phyloP scores from a whole-genome alignment of 2,797 vertebrate genomes.

The Falco biarmicus region DNA sequence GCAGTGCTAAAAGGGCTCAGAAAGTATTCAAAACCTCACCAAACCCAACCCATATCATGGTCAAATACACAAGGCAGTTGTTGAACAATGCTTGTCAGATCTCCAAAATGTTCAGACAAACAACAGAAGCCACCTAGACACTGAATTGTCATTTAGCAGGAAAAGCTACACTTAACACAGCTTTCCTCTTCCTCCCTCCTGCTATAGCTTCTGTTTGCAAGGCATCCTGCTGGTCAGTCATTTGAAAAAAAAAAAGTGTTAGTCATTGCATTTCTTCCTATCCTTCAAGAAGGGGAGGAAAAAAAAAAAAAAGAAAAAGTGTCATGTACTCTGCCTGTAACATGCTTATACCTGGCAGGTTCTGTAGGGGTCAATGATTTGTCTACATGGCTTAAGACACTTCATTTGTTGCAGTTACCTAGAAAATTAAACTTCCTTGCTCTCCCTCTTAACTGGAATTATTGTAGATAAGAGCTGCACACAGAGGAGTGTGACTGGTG shows the following conservation, averaged over 20 bases:
- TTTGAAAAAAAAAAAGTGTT: background rate
- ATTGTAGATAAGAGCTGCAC: background rate
- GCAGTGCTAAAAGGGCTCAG: background rate
- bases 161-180: background rate
- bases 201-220: background rate
- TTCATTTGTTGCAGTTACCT: background rate
- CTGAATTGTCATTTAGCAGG: rapidly evolving
- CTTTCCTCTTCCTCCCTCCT: background rate
- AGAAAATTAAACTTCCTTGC: rapidly evolving
- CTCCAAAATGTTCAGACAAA: background rate
- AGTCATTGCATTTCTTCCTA: background rate
- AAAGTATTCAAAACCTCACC: background rate
- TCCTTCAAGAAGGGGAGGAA: rapidly evolving
- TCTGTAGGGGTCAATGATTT: background rate
- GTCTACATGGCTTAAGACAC: background rate
- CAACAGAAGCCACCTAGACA: background rate
- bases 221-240: background rate
- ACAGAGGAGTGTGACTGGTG: rapidly evolving
- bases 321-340: background rate
- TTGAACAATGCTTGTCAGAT: background rate
- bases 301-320: background rate
- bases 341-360: background rate
- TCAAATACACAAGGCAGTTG: background rate
- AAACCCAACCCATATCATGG: rapidly evolving
- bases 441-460: background rate